Evolutionary conservation across 2,797 vertebrate genomes (phyloP).

Genomic region (Tokudaia tokunoshimensis): DNA sequence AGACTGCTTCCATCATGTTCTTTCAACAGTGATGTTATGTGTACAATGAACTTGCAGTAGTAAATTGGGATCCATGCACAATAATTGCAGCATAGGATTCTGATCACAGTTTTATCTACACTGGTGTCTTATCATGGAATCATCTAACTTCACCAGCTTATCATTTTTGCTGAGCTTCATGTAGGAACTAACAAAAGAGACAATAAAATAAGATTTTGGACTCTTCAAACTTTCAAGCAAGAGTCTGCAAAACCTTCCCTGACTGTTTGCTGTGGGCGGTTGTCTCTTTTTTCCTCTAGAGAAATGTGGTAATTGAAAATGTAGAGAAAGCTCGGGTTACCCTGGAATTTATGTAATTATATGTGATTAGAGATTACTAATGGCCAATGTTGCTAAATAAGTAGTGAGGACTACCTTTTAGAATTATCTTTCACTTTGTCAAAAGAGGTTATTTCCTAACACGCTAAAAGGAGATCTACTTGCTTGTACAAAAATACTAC

Average conservation of each 20-base stretch:
- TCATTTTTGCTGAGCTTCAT: neutral
- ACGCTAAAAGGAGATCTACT: neutral
- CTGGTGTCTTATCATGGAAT: neutral
- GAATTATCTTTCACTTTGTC: conserved; percentile 17
- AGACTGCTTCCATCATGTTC: neutral
- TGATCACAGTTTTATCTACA: too few species aligned
- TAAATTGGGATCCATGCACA: neutral
- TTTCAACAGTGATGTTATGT: neutral
- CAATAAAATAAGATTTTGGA: neutral
- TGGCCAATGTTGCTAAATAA: neutral
- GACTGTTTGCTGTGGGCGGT: neutral
- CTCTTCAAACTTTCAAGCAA: neutral
- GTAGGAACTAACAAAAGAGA: neutral
- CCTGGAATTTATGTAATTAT: neutral
- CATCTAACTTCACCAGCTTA: conserved; percentile 23
- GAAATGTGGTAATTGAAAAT: neutral
- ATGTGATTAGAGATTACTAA: neutral
- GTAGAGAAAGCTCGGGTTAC: neutral
- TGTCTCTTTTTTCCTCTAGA: neutral
- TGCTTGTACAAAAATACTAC: neutral
- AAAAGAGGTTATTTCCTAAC: conserved; percentile 27
- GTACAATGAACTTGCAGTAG: neutral
- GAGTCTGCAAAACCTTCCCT: neutral
- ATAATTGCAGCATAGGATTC: neutral
- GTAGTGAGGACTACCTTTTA: neutral